A percentile compares a stretch with the other conserved stretches of the same genome.
phyloP scores from a whole-genome alignment of 2,888 invertebrate genomes.

The Amaurobius ferox region DNA sequence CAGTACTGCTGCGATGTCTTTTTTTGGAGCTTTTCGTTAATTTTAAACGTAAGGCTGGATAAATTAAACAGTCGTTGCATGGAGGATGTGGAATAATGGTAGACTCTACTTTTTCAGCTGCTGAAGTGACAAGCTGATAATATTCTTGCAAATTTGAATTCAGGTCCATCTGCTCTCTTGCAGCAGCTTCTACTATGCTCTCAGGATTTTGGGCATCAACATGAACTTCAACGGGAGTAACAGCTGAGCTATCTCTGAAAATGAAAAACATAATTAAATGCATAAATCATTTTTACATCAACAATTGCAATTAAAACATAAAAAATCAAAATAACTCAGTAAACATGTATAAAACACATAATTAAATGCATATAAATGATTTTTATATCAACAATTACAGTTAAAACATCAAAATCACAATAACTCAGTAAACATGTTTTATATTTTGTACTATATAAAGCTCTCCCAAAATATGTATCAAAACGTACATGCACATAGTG shows the following conservation, averaged over 20 bases:
- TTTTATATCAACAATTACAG: too few relatives aligned
- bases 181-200: constrained; percentile 20
- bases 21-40: constrained; percentile 46
- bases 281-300: too few relatives aligned
- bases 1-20: constrained; percentile 43
- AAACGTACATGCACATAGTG: too few relatives aligned
- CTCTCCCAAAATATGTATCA: too few relatives aligned
- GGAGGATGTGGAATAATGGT: constrained; percentile 34
- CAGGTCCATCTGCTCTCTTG: constrained; percentile 41
- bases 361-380: too few relatives aligned
- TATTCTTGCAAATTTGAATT: constrained; percentile 54
- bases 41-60: constrained; percentile 44
- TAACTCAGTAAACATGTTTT: too few relatives aligned
- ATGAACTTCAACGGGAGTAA: constrained; percentile 71
- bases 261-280: too few relatives aligned
- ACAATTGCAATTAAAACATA: too few relatives aligned
- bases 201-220: constrained; percentile 69
- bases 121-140: constrained; percentile 30
- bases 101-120: constrained; percentile 38
- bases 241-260: constrained; percentile 61
- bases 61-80: constrained; percentile 27
- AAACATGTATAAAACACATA: too few relatives aligned
- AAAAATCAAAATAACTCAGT: too few relatives aligned
- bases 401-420: too few relatives aligned
- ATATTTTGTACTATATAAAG: too few relatives aligned